A percentile compares a stretch with the other conserved stretches of the same genome.
Evolutionary conservation across 2,888 invertebrate genomes (phyloP).

Genomic region (Campoplex nolae): DNA sequence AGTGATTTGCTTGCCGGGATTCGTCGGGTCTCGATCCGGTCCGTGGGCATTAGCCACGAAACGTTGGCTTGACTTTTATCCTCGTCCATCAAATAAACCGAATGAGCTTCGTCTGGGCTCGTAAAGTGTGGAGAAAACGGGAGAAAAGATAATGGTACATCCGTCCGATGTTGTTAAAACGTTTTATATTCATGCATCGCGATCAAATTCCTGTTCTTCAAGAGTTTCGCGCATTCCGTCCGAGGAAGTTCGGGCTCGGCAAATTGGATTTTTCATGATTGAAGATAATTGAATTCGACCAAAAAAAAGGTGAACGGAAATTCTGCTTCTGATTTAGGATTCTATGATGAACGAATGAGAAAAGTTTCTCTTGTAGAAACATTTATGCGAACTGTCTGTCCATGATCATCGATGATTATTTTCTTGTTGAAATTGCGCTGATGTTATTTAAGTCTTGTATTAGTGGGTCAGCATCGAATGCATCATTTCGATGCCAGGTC

Average conservation of each 20-base stretch:
- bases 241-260: neutral
- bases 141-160: conserved; percentile 9
- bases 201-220: neutral
- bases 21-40: conserved; percentile 25
- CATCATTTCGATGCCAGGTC: neutral
- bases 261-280: conserved; percentile 9
- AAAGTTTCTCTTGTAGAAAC: neutral
- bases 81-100: conserved; percentile 37
- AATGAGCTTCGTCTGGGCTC: conserved; percentile 44
- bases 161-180: conserved; percentile 37
- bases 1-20: conserved; percentile 54
- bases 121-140: conserved; percentile 25
- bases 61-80: conserved; percentile 47
- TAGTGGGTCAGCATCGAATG: neutral
- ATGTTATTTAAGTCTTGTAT: neutral
- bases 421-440: neutral
- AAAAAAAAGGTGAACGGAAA: neutral
- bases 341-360: neutral
- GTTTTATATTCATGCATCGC: conserved; percentile 22
- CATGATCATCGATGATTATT: neutral
- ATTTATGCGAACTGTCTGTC: neutral
- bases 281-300: neutral
- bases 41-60: conserved; percentile 41
- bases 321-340: neutral
- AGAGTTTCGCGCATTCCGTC: neutral